Conservation (phyloP, 2,888 invertebrate species). For the Poecilobothrus nobilitatus region DNA sequence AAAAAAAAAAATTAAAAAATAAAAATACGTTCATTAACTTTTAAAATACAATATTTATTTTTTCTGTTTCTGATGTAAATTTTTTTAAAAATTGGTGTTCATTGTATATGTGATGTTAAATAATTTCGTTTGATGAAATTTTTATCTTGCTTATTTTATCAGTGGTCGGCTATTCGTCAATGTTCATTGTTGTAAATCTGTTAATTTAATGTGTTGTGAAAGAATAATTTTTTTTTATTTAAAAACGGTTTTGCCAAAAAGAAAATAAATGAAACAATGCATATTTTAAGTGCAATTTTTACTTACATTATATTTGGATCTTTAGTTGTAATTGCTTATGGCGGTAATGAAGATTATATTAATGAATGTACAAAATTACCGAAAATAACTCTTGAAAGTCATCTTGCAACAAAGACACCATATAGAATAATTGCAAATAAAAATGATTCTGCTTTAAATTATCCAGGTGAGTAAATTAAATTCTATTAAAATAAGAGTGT, state of each 20-base stretch:
- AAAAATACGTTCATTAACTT: not conserved
- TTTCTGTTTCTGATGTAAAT: conserved; percentile 1
- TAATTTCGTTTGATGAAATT: not conserved
- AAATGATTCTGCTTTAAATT: conserved; percentile 52
- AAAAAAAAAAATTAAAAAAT: no score
- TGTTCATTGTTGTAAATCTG: no score
- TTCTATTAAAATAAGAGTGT: conserved; percentile 4
- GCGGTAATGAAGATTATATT: not conserved
- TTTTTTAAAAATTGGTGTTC: not conserved
- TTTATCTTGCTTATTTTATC: no score
- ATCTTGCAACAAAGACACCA: conserved; percentile 62
- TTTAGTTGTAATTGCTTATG: not conserved
- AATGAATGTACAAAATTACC: not conserved
- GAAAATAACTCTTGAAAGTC: conserved; percentile 34
- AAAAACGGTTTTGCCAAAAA: no score
- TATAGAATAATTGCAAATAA: conserved; percentile 61
- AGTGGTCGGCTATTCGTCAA: no score
- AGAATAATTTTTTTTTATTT: no score
- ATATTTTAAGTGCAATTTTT: not conserved
- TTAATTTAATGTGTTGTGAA: no score
- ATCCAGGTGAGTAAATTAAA: conserved; percentile 48
- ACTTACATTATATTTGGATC: not conserved
- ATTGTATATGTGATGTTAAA: not conserved
- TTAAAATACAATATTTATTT: not conserved
- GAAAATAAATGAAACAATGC: not conserved